phyloP scores from a whole-genome alignment of 2,113 vertebrate species.

The Plecotus auritus region DNA sequence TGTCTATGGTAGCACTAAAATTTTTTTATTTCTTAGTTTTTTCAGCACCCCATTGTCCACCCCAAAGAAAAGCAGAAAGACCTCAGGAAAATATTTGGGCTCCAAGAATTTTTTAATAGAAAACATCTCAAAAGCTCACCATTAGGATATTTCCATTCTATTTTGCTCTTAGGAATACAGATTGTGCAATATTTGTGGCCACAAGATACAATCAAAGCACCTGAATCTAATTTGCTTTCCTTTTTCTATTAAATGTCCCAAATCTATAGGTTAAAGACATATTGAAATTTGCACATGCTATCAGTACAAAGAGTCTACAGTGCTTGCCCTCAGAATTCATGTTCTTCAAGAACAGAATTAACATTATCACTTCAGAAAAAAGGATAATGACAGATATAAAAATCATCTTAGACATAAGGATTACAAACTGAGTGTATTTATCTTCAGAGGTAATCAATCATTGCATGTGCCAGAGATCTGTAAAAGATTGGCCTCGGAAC shows the following conservation, averaged over 20 bases:
- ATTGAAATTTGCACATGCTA: neutral
- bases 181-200: neutral
- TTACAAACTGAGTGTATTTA: slow-evolving; percentile 47
- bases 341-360: slow-evolving; percentile 40
- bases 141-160: neutral
- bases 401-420: slow-evolving; percentile 47
- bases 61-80: neutral
- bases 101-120: neutral
- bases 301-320: neutral
- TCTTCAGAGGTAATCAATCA: slow-evolving; percentile 55
- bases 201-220: neutral
- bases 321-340: slow-evolving; percentile 24
- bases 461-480: slow-evolving; percentile 32
- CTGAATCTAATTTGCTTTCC: neutral
- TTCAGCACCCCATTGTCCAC: neutral
- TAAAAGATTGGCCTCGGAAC: slow-evolving; percentile 45
- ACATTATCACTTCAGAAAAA: slow-evolving; percentile 19
- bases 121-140: neutral
- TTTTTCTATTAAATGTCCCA: neutral
- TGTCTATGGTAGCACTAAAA: neutral
- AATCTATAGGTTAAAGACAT: neutral
- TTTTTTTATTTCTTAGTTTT: neutral
- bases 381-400: slow-evolving; percentile 22
- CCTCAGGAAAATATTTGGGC: neutral
- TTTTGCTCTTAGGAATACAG: neutral